Base-by-base conservation (phyloP, 2,888 invertebrate species). In the Leptopilina myrica region DNA sequence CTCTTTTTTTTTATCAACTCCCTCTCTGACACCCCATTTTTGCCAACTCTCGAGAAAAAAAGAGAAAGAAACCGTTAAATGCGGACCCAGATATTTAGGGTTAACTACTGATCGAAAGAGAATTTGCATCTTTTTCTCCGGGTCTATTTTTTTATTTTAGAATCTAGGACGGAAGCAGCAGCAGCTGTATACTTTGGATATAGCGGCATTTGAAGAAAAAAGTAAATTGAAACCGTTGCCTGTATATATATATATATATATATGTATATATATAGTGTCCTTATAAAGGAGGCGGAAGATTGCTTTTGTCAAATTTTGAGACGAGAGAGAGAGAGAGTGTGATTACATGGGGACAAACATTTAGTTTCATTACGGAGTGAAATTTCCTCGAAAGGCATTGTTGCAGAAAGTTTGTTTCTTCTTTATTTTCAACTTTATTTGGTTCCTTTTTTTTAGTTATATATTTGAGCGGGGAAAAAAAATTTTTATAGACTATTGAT, bases 101-200 rank as follows among this genome's bases (percentile, higher is more conserved):
- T 83, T 83, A 84, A 85, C 49, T 8, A 20, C 75, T 64, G 82
- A 82, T 82, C 81, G 80, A 79, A 79, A 78, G 83, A 84, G 86
- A 89, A 89, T 89, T 89, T 89, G 89, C 89, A 89, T 89, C 88
- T 84, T 82, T 85, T 79, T 82, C 84, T 80, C 80, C 82, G 76
- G 82, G 82, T 79, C 76, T 78, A 79, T 80, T 82, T 84, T 83
- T 84, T 81, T 20, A 20, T 33, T 33, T 33, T 81, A 82, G 84
- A 86, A 88, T 88, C 86, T 88, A 79, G 88, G 89, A 84, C 89
- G 89, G 89, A 90, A 89, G 83, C 85, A 82, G 83, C 85, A 82
- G 80, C 83, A 87, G 86, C 88, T 85, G 84, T 79, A 49, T 49
- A 78, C 78, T 73, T 78, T 80, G 56, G 33, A 73, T 73, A 56